phyloP scores from a whole-genome alignment of 1,140 invertebrate species.

The Geopemphigus sp. region DNA sequence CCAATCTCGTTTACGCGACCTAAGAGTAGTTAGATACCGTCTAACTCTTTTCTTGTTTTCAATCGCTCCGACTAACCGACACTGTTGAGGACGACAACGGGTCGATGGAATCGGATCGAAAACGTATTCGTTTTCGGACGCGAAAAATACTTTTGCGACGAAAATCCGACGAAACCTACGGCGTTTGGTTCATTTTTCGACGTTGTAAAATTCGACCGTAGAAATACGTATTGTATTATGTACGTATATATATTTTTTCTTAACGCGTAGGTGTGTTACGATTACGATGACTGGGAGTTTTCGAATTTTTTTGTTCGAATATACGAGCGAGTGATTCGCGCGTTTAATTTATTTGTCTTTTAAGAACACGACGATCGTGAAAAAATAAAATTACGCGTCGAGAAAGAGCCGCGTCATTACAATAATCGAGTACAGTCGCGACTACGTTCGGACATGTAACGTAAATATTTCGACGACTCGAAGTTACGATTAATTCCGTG shows the following conservation, averaged over 20 bases:
- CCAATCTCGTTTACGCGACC: too few relatives aligned
- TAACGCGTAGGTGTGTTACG: slow-evolving; percentile 9
- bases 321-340: slow-evolving; percentile 1
- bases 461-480: not conserved
- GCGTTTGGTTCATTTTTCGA: not conserved
- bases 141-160: not conserved
- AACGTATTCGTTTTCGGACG: not conserved
- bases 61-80: not conserved
- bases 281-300: slow-evolving; percentile 2
- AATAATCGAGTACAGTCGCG: not conserved
- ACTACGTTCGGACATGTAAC: not conserved
- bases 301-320: not conserved
- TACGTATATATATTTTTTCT: not conserved
- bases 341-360: slow-evolving; percentile 12
- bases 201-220: not conserved
- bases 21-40: too few relatives aligned
- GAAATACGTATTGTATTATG: not conserved
- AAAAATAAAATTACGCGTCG: slow-evolving; percentile 15
- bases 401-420: not conserved
- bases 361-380: not conserved
- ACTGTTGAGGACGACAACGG: not conserved
- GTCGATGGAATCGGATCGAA: not conserved
- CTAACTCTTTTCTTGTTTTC: too few relatives aligned
- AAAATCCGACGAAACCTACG: not conserved
- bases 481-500: not conserved